Percentiles rank a stretch among this genome's conserved stretches.
These are phyloP conservation scores for Mormyrus iriodes DNA, from an alignment of 2,113 vertebrate genomes.

Conservation along the genomic window DNA sequence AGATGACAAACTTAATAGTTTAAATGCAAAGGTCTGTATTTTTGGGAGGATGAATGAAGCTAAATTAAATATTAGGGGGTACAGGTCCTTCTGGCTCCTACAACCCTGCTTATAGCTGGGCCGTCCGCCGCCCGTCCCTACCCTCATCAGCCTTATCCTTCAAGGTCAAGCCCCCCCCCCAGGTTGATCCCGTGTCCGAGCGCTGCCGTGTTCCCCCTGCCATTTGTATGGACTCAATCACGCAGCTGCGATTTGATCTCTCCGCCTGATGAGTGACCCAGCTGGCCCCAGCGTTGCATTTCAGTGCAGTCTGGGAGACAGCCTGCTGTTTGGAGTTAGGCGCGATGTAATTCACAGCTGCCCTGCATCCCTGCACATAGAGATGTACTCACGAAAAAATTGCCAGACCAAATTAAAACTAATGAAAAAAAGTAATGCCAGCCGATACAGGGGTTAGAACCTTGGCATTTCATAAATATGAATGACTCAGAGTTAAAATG, in stretches of 20 bases:
- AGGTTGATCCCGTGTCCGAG: not conserved
- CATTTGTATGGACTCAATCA: slow-evolving; percentile 55
- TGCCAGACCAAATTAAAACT: not conserved
- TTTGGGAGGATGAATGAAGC: too few relatives aligned
- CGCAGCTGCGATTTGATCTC: slow-evolving; percentile 43
- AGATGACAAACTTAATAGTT: not conserved
- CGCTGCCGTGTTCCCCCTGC: slow-evolving; percentile 32
- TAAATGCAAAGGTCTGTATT: not conserved
- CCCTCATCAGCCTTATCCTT: not conserved
- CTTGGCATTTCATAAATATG: not conserved
- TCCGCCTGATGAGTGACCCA: slow-evolving; percentile 42
- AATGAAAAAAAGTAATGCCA: not conserved
- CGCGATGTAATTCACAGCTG: not conserved
- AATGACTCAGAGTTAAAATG: not conserved
- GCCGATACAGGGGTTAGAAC: not conserved
- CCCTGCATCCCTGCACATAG: not conserved
- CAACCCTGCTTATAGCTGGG: not conserved
- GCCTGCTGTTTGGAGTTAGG: slow-evolving; percentile 41
- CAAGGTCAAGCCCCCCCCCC: not conserved
- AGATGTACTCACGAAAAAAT: not conserved
- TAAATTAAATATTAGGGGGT: not conserved
- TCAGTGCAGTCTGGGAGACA: slow-evolving; percentile 29
- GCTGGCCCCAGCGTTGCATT: slow-evolving; percentile 33
- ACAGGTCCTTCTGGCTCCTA: not conserved
- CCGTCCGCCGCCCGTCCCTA: not conserved